Conservation (phyloP, 2,113 vertebrate species). For the Ophiodon elongatus region DNA sequence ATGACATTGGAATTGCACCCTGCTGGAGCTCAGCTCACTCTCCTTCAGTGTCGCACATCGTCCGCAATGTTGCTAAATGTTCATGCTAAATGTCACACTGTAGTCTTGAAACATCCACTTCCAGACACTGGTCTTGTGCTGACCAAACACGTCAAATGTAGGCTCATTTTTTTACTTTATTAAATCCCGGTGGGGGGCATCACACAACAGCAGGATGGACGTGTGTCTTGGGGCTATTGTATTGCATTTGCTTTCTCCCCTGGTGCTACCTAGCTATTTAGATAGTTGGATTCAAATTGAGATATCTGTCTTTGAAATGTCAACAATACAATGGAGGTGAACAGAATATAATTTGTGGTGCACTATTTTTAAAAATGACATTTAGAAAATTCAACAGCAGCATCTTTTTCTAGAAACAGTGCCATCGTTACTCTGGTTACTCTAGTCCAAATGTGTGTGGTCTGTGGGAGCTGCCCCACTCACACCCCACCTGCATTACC, state of each 20-base stretch:
- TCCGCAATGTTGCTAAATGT: too few species aligned
- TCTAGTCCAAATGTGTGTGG: background rate
- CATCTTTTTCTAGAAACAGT: background rate
- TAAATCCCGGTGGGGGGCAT: background rate
- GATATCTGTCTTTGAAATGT: background rate
- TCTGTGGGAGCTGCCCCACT: background rate
- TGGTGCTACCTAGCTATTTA: background rate
- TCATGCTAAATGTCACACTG: background rate
- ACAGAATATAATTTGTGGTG: background rate
- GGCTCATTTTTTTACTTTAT: slow-evolving; percentile 1
- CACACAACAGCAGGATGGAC: slow-evolving; percentile 20
- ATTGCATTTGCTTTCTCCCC: background rate
- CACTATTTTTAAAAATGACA: too few species aligned
- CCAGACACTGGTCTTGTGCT: slow-evolving; percentile 10
- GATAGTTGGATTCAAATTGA: background rate
- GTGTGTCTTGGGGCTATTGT: background rate
- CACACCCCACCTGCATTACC: background rate
- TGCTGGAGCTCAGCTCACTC: background rate
- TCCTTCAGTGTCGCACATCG: background rate
- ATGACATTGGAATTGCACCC: background rate
- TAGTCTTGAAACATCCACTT: background rate
- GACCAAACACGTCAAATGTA: background rate
- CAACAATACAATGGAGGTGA: background rate
- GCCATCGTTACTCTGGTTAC: background rate
- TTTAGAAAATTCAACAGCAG: background rate